These are phyloP conservation scores for Leptinotarsa juncta DNA, from an alignment of 2,888 invertebrate genomes.

Conservation along the genomic window DNA sequence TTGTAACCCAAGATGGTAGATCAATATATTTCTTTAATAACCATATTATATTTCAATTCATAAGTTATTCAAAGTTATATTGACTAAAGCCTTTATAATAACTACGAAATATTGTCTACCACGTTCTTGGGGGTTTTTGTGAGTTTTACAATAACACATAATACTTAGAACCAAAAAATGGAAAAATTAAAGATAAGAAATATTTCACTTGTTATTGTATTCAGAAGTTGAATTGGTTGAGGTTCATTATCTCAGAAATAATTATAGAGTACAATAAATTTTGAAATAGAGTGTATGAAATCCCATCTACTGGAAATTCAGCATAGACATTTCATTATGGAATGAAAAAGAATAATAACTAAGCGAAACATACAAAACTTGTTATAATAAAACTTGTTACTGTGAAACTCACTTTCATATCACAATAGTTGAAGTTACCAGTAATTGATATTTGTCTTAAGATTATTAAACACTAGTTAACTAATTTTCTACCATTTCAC, in stretches of 20 bases:
- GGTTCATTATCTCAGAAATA: too few relatives aligned
- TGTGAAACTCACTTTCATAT: conserved; percentile 18
- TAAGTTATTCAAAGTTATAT: background rate
- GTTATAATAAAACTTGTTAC: background rate
- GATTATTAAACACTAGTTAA: background rate
- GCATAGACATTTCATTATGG: background rate
- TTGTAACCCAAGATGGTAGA: conserved; percentile 15
- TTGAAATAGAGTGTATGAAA: too few relatives aligned
- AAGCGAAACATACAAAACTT: background rate
- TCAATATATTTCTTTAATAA: conserved; percentile 3
- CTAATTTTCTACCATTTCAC: conserved; percentile 14
- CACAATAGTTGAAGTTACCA: conserved; percentile 22
- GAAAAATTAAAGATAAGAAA: background rate
- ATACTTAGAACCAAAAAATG: background rate
- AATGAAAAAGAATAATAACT: background rate
- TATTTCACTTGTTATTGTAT: background rate
- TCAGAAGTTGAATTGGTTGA: too few relatives aligned
- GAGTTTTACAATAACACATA: conserved; percentile 16
- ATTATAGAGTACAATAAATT: too few relatives aligned
- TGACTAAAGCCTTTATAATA: background rate
- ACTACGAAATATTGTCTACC: conserved; percentile 17
- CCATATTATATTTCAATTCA: background rate
- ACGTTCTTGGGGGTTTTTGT: conserved; percentile 10
- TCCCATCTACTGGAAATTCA: too few relatives aligned
- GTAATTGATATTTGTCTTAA: conserved; percentile 19